Evolutionary conservation across 2,888 invertebrate genomes (phyloP).

Genomic region (Megamerina dolium): DNA sequence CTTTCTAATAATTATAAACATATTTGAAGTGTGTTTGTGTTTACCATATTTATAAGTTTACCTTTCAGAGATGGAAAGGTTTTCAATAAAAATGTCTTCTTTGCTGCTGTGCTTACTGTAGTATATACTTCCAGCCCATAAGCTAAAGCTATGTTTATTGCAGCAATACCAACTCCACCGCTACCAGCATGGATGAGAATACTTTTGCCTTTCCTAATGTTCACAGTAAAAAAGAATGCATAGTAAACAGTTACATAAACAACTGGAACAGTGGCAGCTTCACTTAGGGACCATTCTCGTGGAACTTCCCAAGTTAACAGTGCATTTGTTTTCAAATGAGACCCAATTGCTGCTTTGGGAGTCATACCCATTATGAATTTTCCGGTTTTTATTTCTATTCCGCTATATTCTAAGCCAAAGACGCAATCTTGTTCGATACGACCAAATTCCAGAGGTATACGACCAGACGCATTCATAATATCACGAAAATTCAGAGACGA

Average conservation of each 20-base stretch:
- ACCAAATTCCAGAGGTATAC: conserved; percentile 66
- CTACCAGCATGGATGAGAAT: conserved; percentile 58
- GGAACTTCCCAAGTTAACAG: conserved; percentile 61
- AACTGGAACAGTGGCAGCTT: conserved; percentile 75
- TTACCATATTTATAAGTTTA: no score
- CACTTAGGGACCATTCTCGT: conserved; percentile 64
- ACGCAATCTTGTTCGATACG: conserved; percentile 61
- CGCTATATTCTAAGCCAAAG: conserved; percentile 65
- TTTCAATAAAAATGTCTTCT: conserved; percentile 58
- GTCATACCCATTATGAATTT: conserved; percentile 62
- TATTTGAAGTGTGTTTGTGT: no score
- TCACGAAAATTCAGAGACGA: conserved; percentile 89
- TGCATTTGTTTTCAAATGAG: conserved; percentile 38
- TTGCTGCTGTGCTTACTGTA: conserved; percentile 64
- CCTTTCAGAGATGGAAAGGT: conserved; percentile 54
- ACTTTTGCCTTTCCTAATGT: conserved; percentile 44
- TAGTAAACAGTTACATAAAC: conserved; percentile 66
- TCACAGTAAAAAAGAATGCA: conserved; percentile 45
- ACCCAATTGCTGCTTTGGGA: conserved; percentile 53
- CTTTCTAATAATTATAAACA: conserved; percentile 37
- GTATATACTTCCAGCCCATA: conserved; percentile 63
- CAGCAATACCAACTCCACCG: conserved; percentile 72
- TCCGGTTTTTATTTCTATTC: conserved; percentile 54
- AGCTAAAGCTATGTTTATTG: conserved; percentile 64
- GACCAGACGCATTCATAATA: conserved; percentile 89